phyloP scores from a whole-genome alignment of 2,888 invertebrate species.

The Lithophane leautieri region DNA sequence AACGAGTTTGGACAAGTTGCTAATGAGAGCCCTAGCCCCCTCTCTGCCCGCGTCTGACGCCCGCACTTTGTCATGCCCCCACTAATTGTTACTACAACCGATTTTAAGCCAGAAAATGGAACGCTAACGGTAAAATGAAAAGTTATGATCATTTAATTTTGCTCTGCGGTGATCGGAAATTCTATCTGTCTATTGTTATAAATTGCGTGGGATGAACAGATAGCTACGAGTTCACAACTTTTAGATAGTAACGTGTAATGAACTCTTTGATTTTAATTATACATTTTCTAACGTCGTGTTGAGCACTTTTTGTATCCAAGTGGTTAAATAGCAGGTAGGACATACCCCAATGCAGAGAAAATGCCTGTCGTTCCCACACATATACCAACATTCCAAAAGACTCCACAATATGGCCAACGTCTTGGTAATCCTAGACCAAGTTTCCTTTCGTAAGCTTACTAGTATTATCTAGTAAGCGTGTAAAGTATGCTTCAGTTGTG shows the following conservation, averaged over 20 bases:
- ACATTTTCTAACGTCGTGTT: not conserved
- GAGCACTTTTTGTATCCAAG: not conserved
- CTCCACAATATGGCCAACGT: not conserved
- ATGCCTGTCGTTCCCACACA: not conserved
- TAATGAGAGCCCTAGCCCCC: conserved; percentile 81
- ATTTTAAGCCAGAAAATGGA: conserved; percentile 53
- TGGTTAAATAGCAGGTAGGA: not conserved
- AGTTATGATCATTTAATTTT: conserved; percentile 65
- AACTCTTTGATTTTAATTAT: conserved; percentile 2
- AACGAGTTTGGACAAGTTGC: conserved; percentile 88
- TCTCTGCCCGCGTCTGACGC: not conserved
- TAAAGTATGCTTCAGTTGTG: not conserved
- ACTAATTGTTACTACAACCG: conserved; percentile 64
- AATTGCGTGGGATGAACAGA: conserved; percentile 23
- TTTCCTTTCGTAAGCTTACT: not conserved
- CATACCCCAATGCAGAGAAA: not conserved
- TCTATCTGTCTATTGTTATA: conserved; percentile 43
- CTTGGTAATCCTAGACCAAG: not conserved
- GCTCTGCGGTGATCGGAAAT: conserved; percentile 57
- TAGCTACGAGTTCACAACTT: conserved; percentile 3
- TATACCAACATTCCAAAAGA: not conserved
- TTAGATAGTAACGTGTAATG: conserved; percentile 12
- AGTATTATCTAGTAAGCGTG: not conserved
- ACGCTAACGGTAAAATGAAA: conserved; percentile 57
- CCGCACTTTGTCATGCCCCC: conserved; percentile 57